These are phyloP conservation scores for Pemphredon lugubris DNA, from an alignment of 2,888 invertebrate species.

Conservation along the genomic window DNA sequence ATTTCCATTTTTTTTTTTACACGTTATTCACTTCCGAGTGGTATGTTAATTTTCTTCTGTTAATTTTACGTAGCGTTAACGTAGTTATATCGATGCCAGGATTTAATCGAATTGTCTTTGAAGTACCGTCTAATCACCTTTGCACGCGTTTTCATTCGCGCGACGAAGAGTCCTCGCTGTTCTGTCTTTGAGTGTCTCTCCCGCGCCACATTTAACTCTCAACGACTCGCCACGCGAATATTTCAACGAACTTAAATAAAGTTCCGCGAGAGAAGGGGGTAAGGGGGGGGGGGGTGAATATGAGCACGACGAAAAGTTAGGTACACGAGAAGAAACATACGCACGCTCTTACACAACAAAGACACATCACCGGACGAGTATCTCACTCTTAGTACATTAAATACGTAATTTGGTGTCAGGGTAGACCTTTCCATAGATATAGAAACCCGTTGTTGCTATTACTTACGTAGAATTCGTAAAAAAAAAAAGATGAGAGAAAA, in stretches of 20 bases:
- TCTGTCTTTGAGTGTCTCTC: no score
- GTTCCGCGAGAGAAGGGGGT: no score
- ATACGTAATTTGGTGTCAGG: conserved; percentile 95
- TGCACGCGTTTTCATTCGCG: no score
- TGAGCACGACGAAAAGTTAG: not conserved
- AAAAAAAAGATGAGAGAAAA: conserved; percentile 19
- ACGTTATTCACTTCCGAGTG: not conserved
- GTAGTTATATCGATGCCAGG: not conserved
- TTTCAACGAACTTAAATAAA: no score
- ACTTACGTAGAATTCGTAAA: conserved; percentile 67
- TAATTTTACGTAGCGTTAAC: not conserved
- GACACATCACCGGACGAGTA: conserved; percentile 81
- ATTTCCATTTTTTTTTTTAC: no score
- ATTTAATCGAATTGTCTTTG: no score
- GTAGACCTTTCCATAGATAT: conserved; percentile 83
- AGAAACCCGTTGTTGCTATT: conserved; percentile 79
- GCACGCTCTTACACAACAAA: not conserved
- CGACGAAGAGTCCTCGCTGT: no score
- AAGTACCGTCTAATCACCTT: no score
- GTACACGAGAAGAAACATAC: not conserved
- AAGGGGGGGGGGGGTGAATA: not conserved
- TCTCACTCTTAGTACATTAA: conserved; percentile 87
- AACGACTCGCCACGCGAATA: no score
- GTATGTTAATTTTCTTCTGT: no score
- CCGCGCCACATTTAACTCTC: no score